phyloP scores from a whole-genome alignment of 2,888 invertebrate species.

The Oxytorus armatus region DNA sequence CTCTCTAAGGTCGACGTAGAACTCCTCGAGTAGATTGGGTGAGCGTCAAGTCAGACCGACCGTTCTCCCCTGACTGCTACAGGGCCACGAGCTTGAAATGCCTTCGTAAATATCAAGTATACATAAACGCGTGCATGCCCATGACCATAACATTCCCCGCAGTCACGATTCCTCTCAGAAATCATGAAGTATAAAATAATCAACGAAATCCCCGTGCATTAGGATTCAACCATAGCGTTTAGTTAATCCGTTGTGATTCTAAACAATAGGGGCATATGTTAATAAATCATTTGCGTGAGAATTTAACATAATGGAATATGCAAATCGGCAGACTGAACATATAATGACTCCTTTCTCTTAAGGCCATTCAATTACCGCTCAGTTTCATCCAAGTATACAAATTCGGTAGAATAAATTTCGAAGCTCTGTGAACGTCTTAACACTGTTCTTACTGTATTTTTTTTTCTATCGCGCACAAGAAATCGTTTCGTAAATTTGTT shows the following conservation, averaged over 20 bases:
- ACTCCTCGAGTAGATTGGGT: slow-evolving; percentile 54
- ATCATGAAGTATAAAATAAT: slow-evolving; percentile 40
- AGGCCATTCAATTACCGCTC: slow-evolving; percentile 13
- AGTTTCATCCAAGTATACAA: slow-evolving; percentile 9
- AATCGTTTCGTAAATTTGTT: too few relatives aligned
- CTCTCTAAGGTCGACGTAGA: slow-evolving; percentile 23
- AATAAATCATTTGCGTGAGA: slow-evolving; percentile 23
- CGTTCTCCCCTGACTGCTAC: not conserved
- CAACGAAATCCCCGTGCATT: slow-evolving; percentile 11
- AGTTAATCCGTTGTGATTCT: slow-evolving; percentile 6
- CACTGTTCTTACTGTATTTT: too few relatives aligned
- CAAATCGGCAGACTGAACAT: not conserved
- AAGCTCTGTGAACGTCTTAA: too few relatives aligned
- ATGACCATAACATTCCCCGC: slow-evolving; percentile 7
- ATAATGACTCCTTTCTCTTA: slow-evolving; percentile 2
- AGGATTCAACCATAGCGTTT: slow-evolving; percentile 12
- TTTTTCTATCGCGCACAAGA: not conserved
- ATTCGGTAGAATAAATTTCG: too few relatives aligned
- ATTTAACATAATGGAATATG: slow-evolving; percentile 4
- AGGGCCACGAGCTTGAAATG: slow-evolving; percentile 21
- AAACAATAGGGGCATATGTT: slow-evolving; percentile 20
- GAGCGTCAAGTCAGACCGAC: slow-evolving; percentile 48
- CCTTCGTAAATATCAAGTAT: not conserved
- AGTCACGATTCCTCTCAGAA: slow-evolving; percentile 17
- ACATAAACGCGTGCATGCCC: not conserved